Conservation (phyloP, 2,888 invertebrate species). For the Xestoiulus laeticollis region DNA sequence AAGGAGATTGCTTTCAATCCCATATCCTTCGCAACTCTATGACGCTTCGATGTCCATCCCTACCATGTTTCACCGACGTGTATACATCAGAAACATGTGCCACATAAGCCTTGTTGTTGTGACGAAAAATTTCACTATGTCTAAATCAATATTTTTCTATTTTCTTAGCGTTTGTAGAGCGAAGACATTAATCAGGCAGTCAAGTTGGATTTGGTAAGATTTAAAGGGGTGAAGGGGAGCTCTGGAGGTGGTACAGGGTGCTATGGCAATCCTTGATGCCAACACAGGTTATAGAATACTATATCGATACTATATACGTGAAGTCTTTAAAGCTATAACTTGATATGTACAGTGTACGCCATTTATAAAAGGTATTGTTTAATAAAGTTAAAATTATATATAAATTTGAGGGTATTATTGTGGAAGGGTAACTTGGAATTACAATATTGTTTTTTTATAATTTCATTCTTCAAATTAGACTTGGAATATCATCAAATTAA, state of each 20-base stretch:
- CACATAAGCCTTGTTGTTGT: background rate
- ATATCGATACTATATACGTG: too few relatives aligned
- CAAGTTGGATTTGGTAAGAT: background rate
- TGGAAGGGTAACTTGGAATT: too few relatives aligned
- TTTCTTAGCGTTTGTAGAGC: background rate
- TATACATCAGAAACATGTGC: background rate
- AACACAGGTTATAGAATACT: background rate
- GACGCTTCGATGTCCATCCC: background rate
- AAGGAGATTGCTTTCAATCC: background rate
- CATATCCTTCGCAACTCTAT: background rate
- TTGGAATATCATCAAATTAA: too few relatives aligned
- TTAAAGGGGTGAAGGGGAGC: background rate
- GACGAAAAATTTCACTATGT: background rate
- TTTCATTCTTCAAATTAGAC: too few relatives aligned
- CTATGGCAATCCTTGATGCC: background rate
- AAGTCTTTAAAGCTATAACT: too few relatives aligned
- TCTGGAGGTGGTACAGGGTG: background rate
- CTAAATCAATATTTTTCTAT: conserved; percentile 36
- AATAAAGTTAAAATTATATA: too few relatives aligned
- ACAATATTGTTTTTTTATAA: too few relatives aligned
- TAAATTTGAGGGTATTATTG: too few relatives aligned
- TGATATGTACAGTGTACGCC: too few relatives aligned
- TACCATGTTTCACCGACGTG: background rate
- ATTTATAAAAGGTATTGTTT: too few relatives aligned
- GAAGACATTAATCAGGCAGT: conserved; percentile 6